Conservation (phyloP, 1,140 invertebrate species). For the Micrasema longulum region DNA sequence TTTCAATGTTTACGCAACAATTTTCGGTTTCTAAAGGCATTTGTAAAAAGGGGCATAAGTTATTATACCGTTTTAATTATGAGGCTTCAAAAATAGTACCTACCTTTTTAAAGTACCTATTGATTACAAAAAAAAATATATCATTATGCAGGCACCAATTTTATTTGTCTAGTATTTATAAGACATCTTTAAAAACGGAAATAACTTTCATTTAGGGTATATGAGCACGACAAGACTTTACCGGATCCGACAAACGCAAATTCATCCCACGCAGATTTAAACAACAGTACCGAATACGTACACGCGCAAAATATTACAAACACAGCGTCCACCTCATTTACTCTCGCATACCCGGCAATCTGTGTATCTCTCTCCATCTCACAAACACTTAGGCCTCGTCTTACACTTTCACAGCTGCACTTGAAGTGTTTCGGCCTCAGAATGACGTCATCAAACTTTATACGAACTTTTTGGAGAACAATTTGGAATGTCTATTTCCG, state of each 20-base stretch:
- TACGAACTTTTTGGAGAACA: conserved; percentile 19
- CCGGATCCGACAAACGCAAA: conserved; percentile 9
- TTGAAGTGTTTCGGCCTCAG: conserved; percentile 13
- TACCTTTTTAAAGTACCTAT: too few relatives aligned
- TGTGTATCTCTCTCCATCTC: too few relatives aligned
- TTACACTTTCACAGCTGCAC: conserved; percentile 2
- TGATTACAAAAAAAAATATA: too few relatives aligned
- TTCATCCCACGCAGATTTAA: conserved; percentile 1
- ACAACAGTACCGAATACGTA: background rate
- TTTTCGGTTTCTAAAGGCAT: too few relatives aligned
- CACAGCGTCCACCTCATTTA: background rate
- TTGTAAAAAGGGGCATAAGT: too few relatives aligned
- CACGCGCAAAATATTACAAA: background rate
- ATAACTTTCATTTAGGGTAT: conserved; percentile 3
- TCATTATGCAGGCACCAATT: too few relatives aligned
- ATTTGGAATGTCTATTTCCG: conserved; percentile 31
- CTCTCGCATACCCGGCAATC: background rate
- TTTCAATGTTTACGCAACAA: too few relatives aligned
- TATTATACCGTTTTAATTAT: too few relatives aligned
- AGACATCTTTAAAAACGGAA: conserved; percentile 6
- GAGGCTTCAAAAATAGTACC: too few relatives aligned
- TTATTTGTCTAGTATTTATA: background rate
- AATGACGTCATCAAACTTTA: conserved; percentile 16
- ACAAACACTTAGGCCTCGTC: too few relatives aligned
- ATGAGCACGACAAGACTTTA: background rate